Conservation (phyloP, 2,797 vertebrate species). For the Megaceryle alcyon region DNA sequence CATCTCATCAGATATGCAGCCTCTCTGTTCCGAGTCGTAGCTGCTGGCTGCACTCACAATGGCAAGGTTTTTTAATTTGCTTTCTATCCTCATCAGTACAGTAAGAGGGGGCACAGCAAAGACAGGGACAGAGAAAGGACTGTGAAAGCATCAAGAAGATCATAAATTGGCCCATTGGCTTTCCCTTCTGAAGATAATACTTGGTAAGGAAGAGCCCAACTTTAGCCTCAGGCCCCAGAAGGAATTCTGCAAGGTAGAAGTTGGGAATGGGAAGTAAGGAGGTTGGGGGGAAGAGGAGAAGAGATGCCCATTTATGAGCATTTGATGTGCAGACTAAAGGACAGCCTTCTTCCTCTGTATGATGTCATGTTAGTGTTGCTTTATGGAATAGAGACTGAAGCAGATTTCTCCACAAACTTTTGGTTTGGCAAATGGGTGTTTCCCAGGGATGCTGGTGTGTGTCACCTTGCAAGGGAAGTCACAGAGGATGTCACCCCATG, state of each 20-base stretch:
- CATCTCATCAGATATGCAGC: conserved; percentile 16
- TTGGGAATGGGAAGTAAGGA: not conserved
- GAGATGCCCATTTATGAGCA: not conserved
- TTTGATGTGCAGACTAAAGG: not conserved
- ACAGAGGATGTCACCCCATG: not conserved
- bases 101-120: not conserved
- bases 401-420: not conserved
- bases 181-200: not conserved
- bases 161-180: not conserved
- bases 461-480: not conserved
- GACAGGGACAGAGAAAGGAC: not conserved
- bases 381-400: not conserved
- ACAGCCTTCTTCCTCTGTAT: not conserved
- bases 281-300: not conserved
- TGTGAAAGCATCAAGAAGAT: not conserved
- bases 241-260: not conserved
- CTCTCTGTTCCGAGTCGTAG: conserved; percentile 52
- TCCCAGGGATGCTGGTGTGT: not conserved
- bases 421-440: not conserved
- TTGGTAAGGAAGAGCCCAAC: not conserved
- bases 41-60: conserved; percentile 35
- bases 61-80: conserved; percentile 9
- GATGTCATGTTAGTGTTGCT: not conserved
- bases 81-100: conserved; percentile 15
- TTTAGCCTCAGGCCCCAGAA: not conserved